Percentiles rank a stretch among this genome's conserved stretches.
These are phyloP conservation scores for Sinopyrophorus schimmeli DNA, from an alignment of 2,888 invertebrate species.

Conservation along the genomic window DNA sequence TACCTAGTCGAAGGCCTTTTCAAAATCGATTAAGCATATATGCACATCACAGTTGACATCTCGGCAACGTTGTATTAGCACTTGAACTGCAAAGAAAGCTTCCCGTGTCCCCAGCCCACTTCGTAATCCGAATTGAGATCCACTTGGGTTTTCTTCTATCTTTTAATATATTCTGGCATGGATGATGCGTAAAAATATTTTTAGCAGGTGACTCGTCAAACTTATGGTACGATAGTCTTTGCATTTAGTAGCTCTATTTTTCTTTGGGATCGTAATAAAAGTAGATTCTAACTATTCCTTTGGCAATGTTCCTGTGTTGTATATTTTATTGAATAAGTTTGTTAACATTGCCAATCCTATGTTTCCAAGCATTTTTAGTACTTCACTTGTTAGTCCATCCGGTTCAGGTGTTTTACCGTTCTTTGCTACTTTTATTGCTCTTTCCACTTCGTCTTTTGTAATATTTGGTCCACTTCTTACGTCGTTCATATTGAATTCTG, in stretches of 20 bases:
- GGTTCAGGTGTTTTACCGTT: conserved; percentile 2
- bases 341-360: conserved; percentile 8
- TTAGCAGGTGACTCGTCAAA: conserved; percentile 1
- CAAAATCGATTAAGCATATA: too few species aligned
- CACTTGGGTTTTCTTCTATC: conserved; percentile 9
- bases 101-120: conserved; percentile 9
- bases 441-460: conserved; percentile 11
- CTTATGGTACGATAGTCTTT: conserved; percentile 9
- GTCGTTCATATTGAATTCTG: conserved; percentile 5
- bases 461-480: conserved; percentile 11
- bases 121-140: conserved; percentile 6
- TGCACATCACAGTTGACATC: conserved; percentile 11
- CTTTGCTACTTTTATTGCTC: conserved; percentile 10
- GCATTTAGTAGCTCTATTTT: conserved; percentile 8
- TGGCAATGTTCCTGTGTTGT: conserved; percentile 4
- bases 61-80: conserved; percentile 1
- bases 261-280: conserved; percentile 11
- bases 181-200: conserved; percentile 10
- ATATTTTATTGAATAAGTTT: conserved; percentile 8
- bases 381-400: conserved; percentile 11
- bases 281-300: conserved; percentile 6
- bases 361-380: conserved; percentile 10
- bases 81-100: conserved; percentile 9
- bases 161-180: conserved; percentile 11
- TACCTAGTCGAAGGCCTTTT: too few species aligned